phyloP scores from a whole-genome alignment of 2,888 invertebrate species.

The Microchrysa polita region DNA sequence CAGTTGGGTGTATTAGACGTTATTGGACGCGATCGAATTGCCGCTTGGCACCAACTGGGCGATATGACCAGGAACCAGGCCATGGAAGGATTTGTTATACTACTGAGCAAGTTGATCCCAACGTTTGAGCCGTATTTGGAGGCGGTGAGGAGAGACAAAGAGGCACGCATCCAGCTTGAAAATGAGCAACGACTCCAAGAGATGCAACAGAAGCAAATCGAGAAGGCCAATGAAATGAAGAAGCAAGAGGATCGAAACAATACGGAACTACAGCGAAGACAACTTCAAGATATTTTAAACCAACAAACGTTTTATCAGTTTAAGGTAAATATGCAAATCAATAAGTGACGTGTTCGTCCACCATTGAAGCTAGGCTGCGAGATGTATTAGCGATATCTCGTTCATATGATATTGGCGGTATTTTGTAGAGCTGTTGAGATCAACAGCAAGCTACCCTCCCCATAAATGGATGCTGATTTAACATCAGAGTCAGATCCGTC shows the following conservation, averaged over 20 bases:
- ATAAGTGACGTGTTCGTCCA: too few relatives aligned
- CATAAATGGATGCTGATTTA: too few relatives aligned
- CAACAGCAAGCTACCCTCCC: too few relatives aligned
- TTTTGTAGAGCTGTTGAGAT: too few relatives aligned
- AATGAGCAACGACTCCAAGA: slow-evolving; percentile 59
- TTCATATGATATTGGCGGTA: too few relatives aligned
- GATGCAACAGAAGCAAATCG: slow-evolving; percentile 53
- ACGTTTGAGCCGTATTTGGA: slow-evolving; percentile 90
- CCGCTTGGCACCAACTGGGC: slow-evolving; percentile 94
- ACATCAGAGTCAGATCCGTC: too few relatives aligned
- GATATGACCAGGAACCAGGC: slow-evolving; percentile 86
- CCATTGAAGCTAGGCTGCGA: too few relatives aligned
- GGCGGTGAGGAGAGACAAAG: slow-evolving; percentile 86
- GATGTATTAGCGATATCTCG: too few relatives aligned
- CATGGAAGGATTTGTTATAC: slow-evolving; percentile 90
- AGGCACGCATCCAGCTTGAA: slow-evolving; percentile 73
- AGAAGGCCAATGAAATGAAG: slow-evolving; percentile 68
- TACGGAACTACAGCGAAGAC: slow-evolving; percentile 67
- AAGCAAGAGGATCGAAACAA: slow-evolving; percentile 54
- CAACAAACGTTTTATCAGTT: slow-evolving; percentile 93
- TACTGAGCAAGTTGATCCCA: slow-evolving; percentile 87
- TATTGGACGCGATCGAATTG: slow-evolving; percentile 89
- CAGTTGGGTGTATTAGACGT: slow-evolving; percentile 94
- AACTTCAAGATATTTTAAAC: slow-evolving; percentile 96
- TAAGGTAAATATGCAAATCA: too few relatives aligned